Conservation (phyloP, 2,888 invertebrate species). For the Macrostomum cliftonense region DNA sequence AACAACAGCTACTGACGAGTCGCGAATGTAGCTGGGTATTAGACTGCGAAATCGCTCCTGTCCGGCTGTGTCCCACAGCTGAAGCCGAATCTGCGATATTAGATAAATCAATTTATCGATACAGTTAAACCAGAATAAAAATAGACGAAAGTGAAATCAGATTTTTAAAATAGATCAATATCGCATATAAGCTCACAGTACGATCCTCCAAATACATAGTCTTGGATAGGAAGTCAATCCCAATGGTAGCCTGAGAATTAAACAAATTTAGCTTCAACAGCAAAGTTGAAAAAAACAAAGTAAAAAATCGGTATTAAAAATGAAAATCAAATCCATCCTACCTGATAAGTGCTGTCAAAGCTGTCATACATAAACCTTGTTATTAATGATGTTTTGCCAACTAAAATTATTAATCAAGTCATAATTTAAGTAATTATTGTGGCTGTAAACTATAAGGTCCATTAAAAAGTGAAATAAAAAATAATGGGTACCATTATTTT, state of each 20-base stretch:
- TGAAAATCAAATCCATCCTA: too few species aligned
- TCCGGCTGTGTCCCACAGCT: conserved; percentile 48
- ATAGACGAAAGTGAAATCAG: too few species aligned
- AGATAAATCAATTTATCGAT: neutral
- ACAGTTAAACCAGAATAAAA: too few species aligned
- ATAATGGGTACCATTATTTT: too few species aligned
- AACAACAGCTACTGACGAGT: conserved; percentile 82
- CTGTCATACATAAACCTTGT: conserved; percentile 99
- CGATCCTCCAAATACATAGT: conserved; percentile 99
- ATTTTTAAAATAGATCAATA: too few species aligned
- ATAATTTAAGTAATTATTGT: too few species aligned
- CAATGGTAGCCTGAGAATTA: conserved; percentile 68
- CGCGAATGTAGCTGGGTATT: conserved; percentile 93
- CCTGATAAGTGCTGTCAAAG: conserved; percentile 91
- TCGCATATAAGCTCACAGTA: conserved; percentile 50
- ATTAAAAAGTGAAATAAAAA: too few species aligned
- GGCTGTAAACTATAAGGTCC: too few species aligned
- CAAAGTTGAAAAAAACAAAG: too few species aligned
- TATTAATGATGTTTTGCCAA: conserved; percentile 93
- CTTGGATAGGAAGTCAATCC: conserved; percentile 97
- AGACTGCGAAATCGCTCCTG: conserved; percentile 81
- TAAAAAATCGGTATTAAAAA: too few species aligned
- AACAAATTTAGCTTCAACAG: too few species aligned
- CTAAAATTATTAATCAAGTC: conserved; percentile 47
- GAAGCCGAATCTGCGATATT: conserved; percentile 22